A percentile compares a stretch with the other conserved stretches of the same genome.
Evolutionary conservation across 2,113 vertebrate species (phyloP).

Genomic region (Epinephelus cyanopodus): DNA sequence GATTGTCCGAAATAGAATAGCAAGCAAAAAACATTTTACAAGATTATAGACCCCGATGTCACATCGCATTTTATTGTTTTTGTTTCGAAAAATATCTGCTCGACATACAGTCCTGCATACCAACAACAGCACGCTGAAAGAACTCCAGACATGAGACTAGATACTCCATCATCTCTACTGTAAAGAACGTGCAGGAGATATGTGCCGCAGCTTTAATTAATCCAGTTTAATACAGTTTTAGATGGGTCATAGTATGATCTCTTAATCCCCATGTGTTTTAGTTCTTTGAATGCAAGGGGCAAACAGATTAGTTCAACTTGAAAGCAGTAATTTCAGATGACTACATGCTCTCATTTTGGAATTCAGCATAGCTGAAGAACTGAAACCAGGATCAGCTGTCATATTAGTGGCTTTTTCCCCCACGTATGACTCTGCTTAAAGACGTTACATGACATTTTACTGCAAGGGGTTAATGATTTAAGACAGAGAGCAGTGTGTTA

Average conservation of each 20-base stretch:
- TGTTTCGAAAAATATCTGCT: slow-evolving; percentile 2
- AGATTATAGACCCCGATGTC: neutral
- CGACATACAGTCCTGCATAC: neutral
- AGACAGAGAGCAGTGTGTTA: slow-evolving; percentile 21
- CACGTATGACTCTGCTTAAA: neutral
- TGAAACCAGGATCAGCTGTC: slow-evolving; percentile 2
- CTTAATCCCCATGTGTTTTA: slow-evolving; percentile 35
- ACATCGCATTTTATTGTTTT: neutral
- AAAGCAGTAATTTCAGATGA: slow-evolving; percentile 28
- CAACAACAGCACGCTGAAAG: neutral
- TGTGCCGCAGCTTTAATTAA: slow-evolving; percentile 24
- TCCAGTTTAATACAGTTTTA: slow-evolving; percentile 35
- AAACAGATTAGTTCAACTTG: slow-evolving; percentile 39
- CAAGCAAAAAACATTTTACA: slow-evolving; percentile 24
- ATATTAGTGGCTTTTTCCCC: neutral
- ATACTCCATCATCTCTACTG: neutral
- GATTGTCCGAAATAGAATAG: slow-evolving; percentile 10
- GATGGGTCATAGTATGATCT: slow-evolving; percentile 21
- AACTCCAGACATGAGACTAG: neutral
- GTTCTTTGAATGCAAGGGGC: slow-evolving; percentile 19
- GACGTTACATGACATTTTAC: neutral
- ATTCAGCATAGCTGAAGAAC: slow-evolving; percentile 9
- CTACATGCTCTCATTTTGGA: neutral
- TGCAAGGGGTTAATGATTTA: slow-evolving; percentile 30
- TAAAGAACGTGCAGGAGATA: slow-evolving; percentile 6